Base-by-base conservation (phyloP, 2,797 vertebrate species). In the Steatocranus sp. region DNA sequence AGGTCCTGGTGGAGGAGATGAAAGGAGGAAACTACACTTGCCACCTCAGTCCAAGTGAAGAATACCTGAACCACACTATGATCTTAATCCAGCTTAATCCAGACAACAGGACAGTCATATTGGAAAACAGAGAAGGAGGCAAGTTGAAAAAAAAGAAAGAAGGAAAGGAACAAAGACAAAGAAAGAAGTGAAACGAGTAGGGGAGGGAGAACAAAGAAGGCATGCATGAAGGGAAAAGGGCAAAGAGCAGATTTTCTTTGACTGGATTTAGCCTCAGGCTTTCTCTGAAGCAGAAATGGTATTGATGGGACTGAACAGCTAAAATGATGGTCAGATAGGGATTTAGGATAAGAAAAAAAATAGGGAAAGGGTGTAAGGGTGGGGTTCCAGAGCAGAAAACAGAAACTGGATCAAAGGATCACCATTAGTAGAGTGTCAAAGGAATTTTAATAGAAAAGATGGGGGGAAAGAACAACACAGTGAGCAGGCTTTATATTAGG, bases 11-110 rank as follows among this genome's bases (percentile, higher is more conserved):
- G 76, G 83, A 90, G 48, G 94, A 94, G 34, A 88, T 93, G 91
- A 34, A 82, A 0, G 96, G 94, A 36, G 96, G 96, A 41, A 96
- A 96, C 90, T 97, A 90, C 92, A 94, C 90, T 3, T 97, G 96
- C 85, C 95, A 96, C 91, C 89, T 88, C 5, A 11, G 80, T 7
- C 11, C 78, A 3, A 25, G 78, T 0, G 92, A 94, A 84, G 81
- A 87, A 2, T 85, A 95, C 83, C 91, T 96, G 20, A 96, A 96
- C 89, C 91, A 97, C 93, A 96, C 96, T 1, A 1, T 94, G 78
- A 80, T 97, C 79, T 82, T 97, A 86, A 80, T 96, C 76, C 94
- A 93, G 41, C 82, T 87, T 6, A 68, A 91, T 7, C 82, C 85
- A 23, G 86, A 91, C 77, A 92, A 92, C 86, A 81, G 50, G 43